Evolutionary conservation across 2,113 vertebrate species (phyloP), one percentile per base, ranked within the genome.

Genomic region (Okapia johnstoni): DNA sequence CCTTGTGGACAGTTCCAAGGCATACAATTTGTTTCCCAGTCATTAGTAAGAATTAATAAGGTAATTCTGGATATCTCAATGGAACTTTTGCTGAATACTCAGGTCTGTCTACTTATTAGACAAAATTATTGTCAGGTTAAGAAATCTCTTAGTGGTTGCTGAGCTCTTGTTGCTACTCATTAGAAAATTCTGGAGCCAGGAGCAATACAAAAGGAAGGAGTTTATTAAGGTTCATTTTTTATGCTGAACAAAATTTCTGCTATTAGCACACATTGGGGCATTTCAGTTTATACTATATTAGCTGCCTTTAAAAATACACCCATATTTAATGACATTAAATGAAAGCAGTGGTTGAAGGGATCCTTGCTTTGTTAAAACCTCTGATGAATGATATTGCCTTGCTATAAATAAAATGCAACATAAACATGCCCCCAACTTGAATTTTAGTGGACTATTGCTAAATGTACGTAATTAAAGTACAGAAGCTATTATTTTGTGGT

Each of bases 121-220:
- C 14, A 70, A 80, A 96, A 97, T 98, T 98, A 93, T 66, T 94
- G 58, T 95, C 92, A 98, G 90, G 88, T 80, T 97, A 96, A 94
- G 33, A 97, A 92, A 89, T 11, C 88, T 40, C 52, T 89, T 77
- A 14, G 8, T 79, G 66, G 40, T 66, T 55, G 40, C 87, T 77
- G 94, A 93, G 33, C 12, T 96, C 92, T 91, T 46, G 12, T 89
- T 97, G 92, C 81, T 98, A 54, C 46, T 96, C 93, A 96, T 86
- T 97, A 60, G 88, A 97, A 98, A 97, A 76, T 94, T 70, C 14
- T 95, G 79, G 90, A 98, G 48, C 54, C 58, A 97, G 77, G 15
- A 77, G 89, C 58, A 84, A 77, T 54, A 80, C 85, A 92, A 76
- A 86, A 93, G 46, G 25, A 79, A 96, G 36, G 0, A 6, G 17